Evolutionary conservation across 2,797 vertebrate species (phyloP).

Genomic region (Sebastiscus tertius): DNA sequence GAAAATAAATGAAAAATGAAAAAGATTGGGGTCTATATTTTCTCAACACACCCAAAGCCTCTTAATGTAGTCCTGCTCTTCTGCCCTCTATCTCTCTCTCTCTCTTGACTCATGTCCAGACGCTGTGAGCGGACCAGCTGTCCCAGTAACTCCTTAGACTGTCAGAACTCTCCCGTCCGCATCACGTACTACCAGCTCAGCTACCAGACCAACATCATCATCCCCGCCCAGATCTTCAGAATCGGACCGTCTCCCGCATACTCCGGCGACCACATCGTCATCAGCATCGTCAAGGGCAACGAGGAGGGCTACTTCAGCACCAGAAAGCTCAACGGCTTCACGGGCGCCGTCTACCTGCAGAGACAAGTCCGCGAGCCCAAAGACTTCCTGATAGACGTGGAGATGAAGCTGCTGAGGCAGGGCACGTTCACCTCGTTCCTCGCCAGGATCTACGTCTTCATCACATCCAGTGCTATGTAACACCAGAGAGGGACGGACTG

Average conservation of each 20-base stretch:
- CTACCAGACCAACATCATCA: constrained; percentile 90
- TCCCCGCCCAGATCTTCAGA: constrained; percentile 93
- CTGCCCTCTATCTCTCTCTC: neutral
- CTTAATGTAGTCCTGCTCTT: neutral
- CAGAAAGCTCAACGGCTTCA: constrained; percentile 90
- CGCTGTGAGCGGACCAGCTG: constrained; percentile 90
- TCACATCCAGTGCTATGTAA: constrained; percentile 87
- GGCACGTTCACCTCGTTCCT: constrained; percentile 81
- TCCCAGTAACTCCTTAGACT: constrained; percentile 85
- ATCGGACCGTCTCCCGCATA: constrained; percentile 92
- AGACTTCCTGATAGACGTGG: constrained; percentile 93
- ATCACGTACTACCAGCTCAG: constrained; percentile 94
- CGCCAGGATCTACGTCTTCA: constrained; percentile 91
- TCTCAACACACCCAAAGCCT: neutral
- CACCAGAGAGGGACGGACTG: neutral
- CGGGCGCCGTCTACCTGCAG: constrained; percentile 90
- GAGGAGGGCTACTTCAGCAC: constrained; percentile 92
- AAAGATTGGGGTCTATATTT: neutral
- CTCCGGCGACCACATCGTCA: constrained; percentile 88
- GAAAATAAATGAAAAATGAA: no score
- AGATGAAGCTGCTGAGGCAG: constrained; percentile 95
- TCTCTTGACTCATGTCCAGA: constrained; percentile 67
- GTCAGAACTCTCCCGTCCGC: constrained; percentile 87
- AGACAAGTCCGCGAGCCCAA: constrained; percentile 85
- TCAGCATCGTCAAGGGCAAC: constrained; percentile 89